A percentile compares a stretch with the other conserved stretches of the same genome.
Evolutionary conservation across 2,888 invertebrate species (phyloP).

Genomic region (Apodemia mormo): DNA sequence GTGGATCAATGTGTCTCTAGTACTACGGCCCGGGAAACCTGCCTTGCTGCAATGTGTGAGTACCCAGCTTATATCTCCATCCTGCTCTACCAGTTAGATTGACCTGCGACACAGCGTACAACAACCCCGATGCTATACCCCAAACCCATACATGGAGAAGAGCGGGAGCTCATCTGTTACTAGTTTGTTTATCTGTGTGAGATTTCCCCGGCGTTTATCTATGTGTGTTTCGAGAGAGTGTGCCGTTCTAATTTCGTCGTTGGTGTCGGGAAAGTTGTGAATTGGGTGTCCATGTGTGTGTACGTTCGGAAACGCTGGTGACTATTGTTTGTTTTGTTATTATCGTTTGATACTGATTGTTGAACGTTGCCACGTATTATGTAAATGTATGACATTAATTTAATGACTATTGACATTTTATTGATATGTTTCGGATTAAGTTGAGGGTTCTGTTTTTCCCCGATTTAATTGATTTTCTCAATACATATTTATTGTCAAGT

Average conservation of each 20-base stretch:
- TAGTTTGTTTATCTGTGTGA: constrained; percentile 50
- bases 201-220: constrained; percentile 42
- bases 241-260: constrained; percentile 59
- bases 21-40: constrained; percentile 78
- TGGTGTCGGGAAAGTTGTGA: constrained; percentile 67
- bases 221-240: constrained; percentile 42
- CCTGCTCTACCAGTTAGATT: constrained; percentile 47
- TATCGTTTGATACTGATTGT: constrained; percentile 55
- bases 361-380: constrained; percentile 38
- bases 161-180: constrained; percentile 48
- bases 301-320: constrained; percentile 55
- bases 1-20: constrained; percentile 82
- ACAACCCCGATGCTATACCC: constrained; percentile 31
- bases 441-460: no score
- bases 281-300: constrained; percentile 69
- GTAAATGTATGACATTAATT: neutral
- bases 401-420: constrained; percentile 22
- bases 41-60: constrained; percentile 55
- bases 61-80: constrained; percentile 42
- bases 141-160: constrained; percentile 40
- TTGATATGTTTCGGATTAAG: neutral
- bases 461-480: no score
- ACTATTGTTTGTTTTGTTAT: constrained; percentile 72
- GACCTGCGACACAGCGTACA: constrained; percentile 49
- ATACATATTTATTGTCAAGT: no score